Evolutionary conservation across 2,797 vertebrate genomes (phyloP).

Genomic region (Gallinago solitaria): DNA sequence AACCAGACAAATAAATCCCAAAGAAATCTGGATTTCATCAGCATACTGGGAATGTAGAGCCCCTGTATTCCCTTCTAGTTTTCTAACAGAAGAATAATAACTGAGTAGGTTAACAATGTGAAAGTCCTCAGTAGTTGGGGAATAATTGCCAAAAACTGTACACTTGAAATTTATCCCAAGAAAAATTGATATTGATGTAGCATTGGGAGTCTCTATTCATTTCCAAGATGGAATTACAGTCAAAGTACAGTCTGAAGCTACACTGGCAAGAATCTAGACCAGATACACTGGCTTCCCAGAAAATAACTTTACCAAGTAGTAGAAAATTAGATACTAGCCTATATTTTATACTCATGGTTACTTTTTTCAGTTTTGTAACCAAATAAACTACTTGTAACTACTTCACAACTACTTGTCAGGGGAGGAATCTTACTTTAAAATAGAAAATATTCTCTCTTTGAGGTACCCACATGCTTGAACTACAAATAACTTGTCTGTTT

Average conservation of each 20-base stretch:
- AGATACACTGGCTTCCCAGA: accelerated
- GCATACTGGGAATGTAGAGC: background rate
- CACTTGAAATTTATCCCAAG: background rate
- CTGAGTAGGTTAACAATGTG: background rate
- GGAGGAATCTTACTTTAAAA: background rate
- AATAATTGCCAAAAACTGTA: background rate
- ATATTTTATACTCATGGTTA: background rate
- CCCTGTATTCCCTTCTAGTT: background rate
- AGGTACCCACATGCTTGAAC: background rate
- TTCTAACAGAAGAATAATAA: background rate
- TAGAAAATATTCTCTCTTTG: background rate
- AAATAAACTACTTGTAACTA: too few relatives aligned
- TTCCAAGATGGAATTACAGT: background rate
- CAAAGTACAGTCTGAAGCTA: background rate
- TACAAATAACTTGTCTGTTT: background rate
- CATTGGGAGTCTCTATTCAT: background rate
- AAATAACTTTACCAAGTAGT: background rate
- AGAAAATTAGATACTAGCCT: background rate
- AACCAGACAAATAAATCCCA: background rate
- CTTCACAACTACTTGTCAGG: background rate
- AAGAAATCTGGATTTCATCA: background rate
- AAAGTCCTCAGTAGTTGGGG: background rate
- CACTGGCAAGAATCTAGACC: background rate
- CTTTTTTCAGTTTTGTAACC: background rate
- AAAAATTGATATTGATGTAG: background rate